Conservation (phyloP, 2,888 invertebrate genomes). For the Eurytoma adleriae region DNA sequence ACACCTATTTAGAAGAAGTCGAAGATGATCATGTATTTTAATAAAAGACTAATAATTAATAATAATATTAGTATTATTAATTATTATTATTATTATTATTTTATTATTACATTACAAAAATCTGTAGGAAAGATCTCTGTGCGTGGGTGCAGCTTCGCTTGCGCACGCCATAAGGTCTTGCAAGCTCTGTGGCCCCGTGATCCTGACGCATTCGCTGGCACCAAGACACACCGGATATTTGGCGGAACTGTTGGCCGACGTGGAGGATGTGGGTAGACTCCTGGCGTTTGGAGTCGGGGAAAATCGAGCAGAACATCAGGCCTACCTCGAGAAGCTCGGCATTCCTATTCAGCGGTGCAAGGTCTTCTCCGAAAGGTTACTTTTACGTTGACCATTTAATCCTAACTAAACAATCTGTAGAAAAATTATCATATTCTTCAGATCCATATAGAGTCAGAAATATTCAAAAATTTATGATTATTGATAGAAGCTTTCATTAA, state of each 20-base stretch:
- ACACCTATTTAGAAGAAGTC: too few species aligned
- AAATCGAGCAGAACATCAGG: constrained; percentile 80
- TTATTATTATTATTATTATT: too few species aligned
- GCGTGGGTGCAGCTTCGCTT: constrained; percentile 87
- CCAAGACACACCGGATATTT: constrained; percentile 88
- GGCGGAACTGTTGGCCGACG: constrained; percentile 81
- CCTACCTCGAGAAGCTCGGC: constrained; percentile 83
- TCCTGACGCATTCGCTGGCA: constrained; percentile 88
- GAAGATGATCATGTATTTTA: too few species aligned
- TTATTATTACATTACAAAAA: neutral
- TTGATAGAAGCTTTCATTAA: too few species aligned
- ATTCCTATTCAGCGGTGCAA: constrained; percentile 76
- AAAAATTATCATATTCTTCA: too few species aligned
- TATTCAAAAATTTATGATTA: too few species aligned
- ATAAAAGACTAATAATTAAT: too few species aligned
- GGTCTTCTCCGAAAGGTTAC: constrained; percentile 70
- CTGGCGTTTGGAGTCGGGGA: constrained; percentile 81
- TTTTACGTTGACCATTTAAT: neutral
- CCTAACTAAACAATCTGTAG: too few species aligned
- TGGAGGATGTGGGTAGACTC: constrained; percentile 80
- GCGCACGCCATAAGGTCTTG: constrained; percentile 82
- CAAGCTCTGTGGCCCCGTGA: constrained; percentile 84
- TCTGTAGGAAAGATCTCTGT: constrained; percentile 86
- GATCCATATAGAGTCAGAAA: too few species aligned
- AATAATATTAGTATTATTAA: too few species aligned